Evolutionary conservation across 1,140 invertebrate genomes (phyloP).

Genomic region (Drosophila chauvacae): DNA sequence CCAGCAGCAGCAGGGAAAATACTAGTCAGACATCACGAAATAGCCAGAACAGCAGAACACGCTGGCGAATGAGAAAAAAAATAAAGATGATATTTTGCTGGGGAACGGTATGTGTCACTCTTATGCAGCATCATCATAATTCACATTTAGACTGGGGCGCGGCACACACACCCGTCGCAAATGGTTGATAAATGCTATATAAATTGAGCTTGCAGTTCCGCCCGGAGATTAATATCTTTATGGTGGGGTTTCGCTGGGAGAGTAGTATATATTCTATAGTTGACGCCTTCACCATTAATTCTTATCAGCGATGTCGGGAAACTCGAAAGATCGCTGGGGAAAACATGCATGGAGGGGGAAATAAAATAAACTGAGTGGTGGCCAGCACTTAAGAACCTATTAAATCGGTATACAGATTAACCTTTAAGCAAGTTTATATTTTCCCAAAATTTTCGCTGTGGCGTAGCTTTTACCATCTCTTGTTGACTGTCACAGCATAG

Average conservation of each 20-base stretch:
- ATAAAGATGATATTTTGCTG: constrained; percentile 41
- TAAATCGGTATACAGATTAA: neutral
- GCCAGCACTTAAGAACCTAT: neutral
- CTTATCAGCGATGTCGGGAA: constrained; percentile 19
- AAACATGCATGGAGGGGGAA: neutral
- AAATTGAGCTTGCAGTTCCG: constrained; percentile 37
- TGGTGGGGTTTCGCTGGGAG: constrained; percentile 10
- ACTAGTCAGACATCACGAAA: constrained; percentile 55
- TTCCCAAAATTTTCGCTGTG: neutral
- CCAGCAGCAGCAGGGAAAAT: constrained; percentile 13
- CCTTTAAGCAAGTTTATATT: neutral
- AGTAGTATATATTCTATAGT: neutral
- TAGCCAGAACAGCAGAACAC: constrained; percentile 52
- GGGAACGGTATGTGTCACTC: constrained; percentile 61
- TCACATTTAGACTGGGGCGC: constrained; percentile 47
- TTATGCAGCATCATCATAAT: constrained; percentile 76
- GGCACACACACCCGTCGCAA: constrained; percentile 48
- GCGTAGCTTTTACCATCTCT: neutral
- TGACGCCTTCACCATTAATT: constrained; percentile 24
- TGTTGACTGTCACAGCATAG: constrained; percentile 3
- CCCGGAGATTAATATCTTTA: constrained; percentile 41
- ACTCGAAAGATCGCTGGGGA: neutral
- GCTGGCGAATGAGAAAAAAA: constrained; percentile 21
- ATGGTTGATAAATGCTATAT: constrained; percentile 48
- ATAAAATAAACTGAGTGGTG: neutral